Evolutionary conservation across 2,113 vertebrate genomes (phyloP), one percentile per base, ranked within the genome.

Genomic region (Microtus richardsoni): DNA sequence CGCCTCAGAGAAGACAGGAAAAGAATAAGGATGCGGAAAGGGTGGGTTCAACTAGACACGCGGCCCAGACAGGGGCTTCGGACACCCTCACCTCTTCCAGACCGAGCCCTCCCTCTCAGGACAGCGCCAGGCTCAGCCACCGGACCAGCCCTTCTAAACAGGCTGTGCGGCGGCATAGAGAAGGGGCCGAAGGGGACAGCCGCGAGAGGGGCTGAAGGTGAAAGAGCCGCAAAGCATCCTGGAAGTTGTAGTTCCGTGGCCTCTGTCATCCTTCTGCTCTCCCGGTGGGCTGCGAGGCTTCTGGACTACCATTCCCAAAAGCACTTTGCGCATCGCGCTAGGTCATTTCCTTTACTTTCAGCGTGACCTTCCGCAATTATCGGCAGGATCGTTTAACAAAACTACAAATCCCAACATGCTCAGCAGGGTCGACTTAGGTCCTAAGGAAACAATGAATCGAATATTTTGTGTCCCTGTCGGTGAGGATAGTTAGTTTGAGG

Each of bases 61-160:
- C 44, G 41, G 88, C 84, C 47, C 85, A 70, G 70, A 68, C 33
- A n/a, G 70, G 88, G 64, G 3, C 19, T 60, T 52, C 36, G 83
- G 93, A 91, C 83, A 83, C 95, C 96, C 97, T 97, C 97, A 97
- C 97, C 97, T 98, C 97, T 93, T 79, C 92, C 80, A 75, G 96
- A 96, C 68, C 95, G 85, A 95, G 90, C 97, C 94, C 97, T 96
- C 93, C 94, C 93, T 94, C 78, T 94, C 94, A 84, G 90, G 58
- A 68, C 82, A 47, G 96, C 94, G 28, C 39, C 95, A 87, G 75
- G 24, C 83, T 88, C 88, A 22, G 64, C 93, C 41, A 26, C 91
- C 21, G 26, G n/a, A 64, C 90, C 82, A 89, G 92, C 88, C 85
- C 91, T 73, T 73, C 85, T 58, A 86, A 14, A 44, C 87, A 39